phyloP scores from a whole-genome alignment of 2,888 invertebrate genomes.

The Cheilosia pagana region DNA sequence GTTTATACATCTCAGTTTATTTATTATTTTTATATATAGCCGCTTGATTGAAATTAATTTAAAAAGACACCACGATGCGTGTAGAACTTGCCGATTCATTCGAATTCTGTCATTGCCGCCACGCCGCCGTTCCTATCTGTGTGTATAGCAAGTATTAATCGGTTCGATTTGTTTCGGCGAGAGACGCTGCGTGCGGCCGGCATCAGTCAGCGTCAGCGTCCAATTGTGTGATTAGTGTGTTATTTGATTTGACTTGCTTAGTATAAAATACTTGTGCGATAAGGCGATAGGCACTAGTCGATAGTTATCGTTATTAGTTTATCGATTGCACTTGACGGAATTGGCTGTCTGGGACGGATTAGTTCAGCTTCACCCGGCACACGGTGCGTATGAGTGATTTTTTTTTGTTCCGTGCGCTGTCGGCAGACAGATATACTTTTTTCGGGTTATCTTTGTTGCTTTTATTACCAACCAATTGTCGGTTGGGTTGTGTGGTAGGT shows the following conservation, averaged over 20 bases:
- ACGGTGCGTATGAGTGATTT: constrained; percentile 66
- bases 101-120: constrained; percentile 27
- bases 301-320: constrained; percentile 45
- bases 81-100: constrained; percentile 31
- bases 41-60: constrained; percentile 51
- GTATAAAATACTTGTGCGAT: constrained; percentile 28
- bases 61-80: constrained; percentile 32
- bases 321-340: constrained; percentile 36
- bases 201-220: constrained; percentile 4
- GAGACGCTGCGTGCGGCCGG: constrained; percentile 10
- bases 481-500: neutral
- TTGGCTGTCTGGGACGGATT: constrained; percentile 22
- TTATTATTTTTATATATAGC: constrained; percentile 46
- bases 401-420: neutral
- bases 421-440: neutral
- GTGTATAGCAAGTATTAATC: constrained; percentile 25
- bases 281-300: constrained; percentile 26
- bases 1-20: constrained; percentile 5
- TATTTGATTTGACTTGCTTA: constrained; percentile 12
- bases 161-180: constrained; percentile 41
- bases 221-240: constrained; percentile 34
- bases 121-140: neutral
- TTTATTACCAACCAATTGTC: neutral
- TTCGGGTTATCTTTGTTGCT: neutral
- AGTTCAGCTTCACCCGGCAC: constrained; percentile 52